Conservation (phyloP, 35 echinoderm and acorn worm species). For the Holothuria glaberrima region DNA sequence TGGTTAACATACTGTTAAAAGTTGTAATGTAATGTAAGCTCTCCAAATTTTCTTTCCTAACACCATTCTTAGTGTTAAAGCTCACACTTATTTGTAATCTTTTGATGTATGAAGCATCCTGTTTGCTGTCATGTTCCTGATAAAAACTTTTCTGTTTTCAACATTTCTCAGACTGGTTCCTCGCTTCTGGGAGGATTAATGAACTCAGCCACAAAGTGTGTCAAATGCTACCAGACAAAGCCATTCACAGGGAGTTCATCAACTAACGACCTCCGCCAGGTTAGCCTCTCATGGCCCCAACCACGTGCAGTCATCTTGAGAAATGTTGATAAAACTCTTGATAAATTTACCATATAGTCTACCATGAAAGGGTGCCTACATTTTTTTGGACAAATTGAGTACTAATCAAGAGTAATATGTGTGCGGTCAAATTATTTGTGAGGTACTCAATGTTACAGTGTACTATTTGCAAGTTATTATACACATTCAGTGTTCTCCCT, state of each 20-base stretch:
- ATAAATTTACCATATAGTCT: constrained; percentile 70
- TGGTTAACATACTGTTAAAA: too few species aligned
- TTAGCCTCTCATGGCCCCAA: constrained; percentile 85
- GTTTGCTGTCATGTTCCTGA: too few species aligned
- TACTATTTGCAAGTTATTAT: too few species aligned
- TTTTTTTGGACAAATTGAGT: background rate
- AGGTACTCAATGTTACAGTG: too few species aligned
- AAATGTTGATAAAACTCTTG: constrained; percentile 77
- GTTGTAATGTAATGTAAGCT: too few species aligned
- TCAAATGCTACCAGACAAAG: constrained; percentile 91
- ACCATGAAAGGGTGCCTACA: background rate
- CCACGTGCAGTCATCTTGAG: constrained; percentile 78
- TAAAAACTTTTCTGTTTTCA: background rate
- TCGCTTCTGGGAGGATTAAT: constrained; percentile 91
- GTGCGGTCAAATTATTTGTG: too few species aligned
- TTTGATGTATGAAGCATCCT: too few species aligned
- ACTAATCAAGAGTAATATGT: background rate
- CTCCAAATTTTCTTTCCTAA: too few species aligned
- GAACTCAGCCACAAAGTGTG: constrained; percentile 91
- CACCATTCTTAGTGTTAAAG: too few species aligned
- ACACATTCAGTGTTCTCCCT: too few species aligned
- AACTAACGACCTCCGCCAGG: constrained; percentile 80
- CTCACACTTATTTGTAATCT: too few species aligned
- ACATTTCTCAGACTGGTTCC: constrained; percentile 76
- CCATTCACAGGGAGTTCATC: constrained; percentile 53